Evolutionary conservation across 2,113 vertebrate genomes (phyloP).

Genomic region (Corythaixoides concolor): DNA sequence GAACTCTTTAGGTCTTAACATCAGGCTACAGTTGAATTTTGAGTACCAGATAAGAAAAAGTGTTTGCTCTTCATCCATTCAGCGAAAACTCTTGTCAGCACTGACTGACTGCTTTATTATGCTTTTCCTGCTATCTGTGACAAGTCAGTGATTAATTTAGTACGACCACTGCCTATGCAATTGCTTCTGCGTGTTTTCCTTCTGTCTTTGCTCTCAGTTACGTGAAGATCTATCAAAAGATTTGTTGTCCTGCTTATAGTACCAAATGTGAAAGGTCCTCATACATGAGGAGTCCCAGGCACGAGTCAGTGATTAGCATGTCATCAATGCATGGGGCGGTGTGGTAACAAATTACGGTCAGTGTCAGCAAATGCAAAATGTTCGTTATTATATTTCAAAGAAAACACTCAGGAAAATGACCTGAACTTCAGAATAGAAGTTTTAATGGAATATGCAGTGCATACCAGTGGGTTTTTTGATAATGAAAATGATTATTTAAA

Average conservation of each 20-base stretch:
- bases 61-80: neutral
- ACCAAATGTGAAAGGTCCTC: neutral
- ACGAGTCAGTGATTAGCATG: neutral
- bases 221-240: neutral
- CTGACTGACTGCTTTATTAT: neutral
- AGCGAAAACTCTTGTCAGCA: neutral
- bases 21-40: neutral
- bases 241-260: neutral
- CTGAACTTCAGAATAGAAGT: neutral
- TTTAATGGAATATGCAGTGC: neutral
- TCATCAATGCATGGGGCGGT: neutral
- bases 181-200: neutral
- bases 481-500: neutral
- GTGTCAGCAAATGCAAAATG: neutral
- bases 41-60: neutral
- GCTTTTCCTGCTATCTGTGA: neutral
- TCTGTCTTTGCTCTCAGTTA: neutral
- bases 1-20: neutral
- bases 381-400: neutral
- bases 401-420: neutral
- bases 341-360: neutral
- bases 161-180: neutral
- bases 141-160: neutral
- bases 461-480: neutral
- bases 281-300: neutral